These are phyloP conservation scores for Spongilla lacustris DNA, from an alignment of 37 sponge, comb jelly and placozoan species.

Conservation along the genomic window DNA sequence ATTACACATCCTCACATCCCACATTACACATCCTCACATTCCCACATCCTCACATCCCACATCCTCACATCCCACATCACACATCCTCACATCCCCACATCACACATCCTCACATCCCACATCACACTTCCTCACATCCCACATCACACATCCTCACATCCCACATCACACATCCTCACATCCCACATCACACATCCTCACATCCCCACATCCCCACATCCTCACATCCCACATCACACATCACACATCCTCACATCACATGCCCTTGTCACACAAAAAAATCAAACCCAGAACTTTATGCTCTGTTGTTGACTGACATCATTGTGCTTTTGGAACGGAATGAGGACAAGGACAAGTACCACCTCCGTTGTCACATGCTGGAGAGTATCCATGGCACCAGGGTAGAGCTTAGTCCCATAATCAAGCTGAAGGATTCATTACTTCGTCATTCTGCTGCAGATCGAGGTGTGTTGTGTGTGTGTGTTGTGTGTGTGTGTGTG, in stretches of 20 bases:
- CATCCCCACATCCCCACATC: not conserved
- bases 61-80: not conserved
- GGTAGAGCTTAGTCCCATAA: constrained; percentile 73
- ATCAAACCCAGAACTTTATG: constrained; percentile 67
- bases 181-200: not conserved
- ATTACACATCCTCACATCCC: not conserved
- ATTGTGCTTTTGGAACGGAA: constrained; percentile 67
- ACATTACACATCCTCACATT: not conserved
- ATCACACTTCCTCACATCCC: not conserved
- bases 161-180: not conserved
- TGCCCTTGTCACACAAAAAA: not conserved
- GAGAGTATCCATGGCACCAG: constrained; percentile 49
- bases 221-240: not conserved
- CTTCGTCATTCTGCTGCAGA: constrained; percentile 67
- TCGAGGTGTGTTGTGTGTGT: constrained; percentile 49
- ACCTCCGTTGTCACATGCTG: constrained; percentile 55
- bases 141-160: not conserved
- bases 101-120: not conserved
- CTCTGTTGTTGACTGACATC: constrained; percentile 72
- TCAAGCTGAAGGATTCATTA: constrained; percentile 58
- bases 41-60: not conserved
- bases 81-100: too few relatives aligned
- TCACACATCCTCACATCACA: not conserved
- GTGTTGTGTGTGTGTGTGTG: constrained; percentile 11
- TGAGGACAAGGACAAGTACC: constrained; percentile 57